These are phyloP conservation scores for Gallinago jamesoni DNA, from an alignment of 2,113 vertebrate species.

Conservation along the genomic window DNA sequence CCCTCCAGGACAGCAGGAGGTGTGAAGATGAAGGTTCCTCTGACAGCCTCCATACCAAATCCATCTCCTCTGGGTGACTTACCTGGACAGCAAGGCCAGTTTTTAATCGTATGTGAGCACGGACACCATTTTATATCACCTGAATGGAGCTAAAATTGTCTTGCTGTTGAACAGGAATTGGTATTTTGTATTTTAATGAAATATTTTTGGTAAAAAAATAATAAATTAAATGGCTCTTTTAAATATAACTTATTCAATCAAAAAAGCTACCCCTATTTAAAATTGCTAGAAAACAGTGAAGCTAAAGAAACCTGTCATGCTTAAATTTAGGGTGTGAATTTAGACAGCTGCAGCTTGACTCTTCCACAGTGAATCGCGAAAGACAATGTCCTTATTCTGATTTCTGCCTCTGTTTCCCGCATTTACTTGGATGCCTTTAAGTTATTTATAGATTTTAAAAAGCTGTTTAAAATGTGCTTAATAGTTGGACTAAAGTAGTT, in stretches of 20 bases:
- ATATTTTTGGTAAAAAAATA: background rate
- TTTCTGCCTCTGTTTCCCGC: background rate
- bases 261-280: background rate
- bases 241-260: background rate
- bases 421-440: background rate
- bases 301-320: background rate
- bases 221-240: background rate
- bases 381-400: slow-evolving; percentile 3
- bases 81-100: background rate
- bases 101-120: background rate
- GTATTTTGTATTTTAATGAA: background rate
- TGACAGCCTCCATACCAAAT: background rate
- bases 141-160: background rate
- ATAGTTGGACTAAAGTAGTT: slow-evolving; percentile 30
- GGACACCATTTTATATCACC: background rate
- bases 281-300: background rate
- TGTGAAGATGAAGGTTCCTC: background rate
- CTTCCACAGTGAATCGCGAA: background rate
- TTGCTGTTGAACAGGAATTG: background rate
- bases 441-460: slow-evolving; percentile 35
- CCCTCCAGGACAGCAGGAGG: background rate
- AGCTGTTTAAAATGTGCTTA: slow-evolving; percentile 31
- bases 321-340: background rate
- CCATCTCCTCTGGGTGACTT: background rate
- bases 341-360: background rate